Percentiles rank a stretch among this genome's conserved stretches.
Conservation (phyloP, 2,888 invertebrate genomes). For the Hofmannophila pseudospretella region DNA sequence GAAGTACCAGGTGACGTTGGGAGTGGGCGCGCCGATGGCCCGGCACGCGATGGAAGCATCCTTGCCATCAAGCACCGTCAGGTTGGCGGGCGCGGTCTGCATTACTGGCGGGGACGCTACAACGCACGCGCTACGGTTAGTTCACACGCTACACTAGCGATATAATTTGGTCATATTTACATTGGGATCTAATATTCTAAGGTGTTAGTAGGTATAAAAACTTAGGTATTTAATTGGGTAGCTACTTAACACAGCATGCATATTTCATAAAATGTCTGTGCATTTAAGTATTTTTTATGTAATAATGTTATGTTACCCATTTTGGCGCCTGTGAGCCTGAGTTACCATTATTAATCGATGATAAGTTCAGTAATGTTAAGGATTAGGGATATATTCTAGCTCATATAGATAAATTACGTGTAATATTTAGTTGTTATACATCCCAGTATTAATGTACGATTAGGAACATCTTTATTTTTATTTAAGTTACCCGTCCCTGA, state of each 20-base stretch:
- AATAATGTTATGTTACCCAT: no score
- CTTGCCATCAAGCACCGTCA: slow-evolving; percentile 94
- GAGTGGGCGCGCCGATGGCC: slow-evolving; percentile 93
- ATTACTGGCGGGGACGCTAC: slow-evolving; percentile 93
- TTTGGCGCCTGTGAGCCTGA: no score
- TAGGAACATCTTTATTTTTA: slow-evolving; percentile 3
- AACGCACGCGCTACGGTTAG: slow-evolving; percentile 69
- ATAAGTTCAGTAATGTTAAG: no score
- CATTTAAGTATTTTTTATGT: no score
- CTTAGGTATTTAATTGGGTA: neutral
- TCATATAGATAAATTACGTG: no score
- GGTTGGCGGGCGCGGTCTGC: slow-evolving; percentile 89
- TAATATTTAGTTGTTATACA: no score
- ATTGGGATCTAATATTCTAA: neutral
- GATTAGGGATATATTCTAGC: no score
- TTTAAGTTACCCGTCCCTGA: slow-evolving; percentile 6
- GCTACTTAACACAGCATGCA: neutral
- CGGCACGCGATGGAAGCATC: slow-evolving; percentile 93
- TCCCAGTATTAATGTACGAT: no score
- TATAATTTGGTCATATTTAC: slow-evolving; percentile 4
- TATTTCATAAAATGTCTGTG: no score
- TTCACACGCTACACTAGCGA: slow-evolving; percentile 26
- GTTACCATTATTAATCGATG: no score
- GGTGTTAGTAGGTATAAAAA: slow-evolving; percentile 12
- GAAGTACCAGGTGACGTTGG: slow-evolving; percentile 94